Conservation (phyloP, 2,888 invertebrate species). For the Cylloceria caligata region DNA sequence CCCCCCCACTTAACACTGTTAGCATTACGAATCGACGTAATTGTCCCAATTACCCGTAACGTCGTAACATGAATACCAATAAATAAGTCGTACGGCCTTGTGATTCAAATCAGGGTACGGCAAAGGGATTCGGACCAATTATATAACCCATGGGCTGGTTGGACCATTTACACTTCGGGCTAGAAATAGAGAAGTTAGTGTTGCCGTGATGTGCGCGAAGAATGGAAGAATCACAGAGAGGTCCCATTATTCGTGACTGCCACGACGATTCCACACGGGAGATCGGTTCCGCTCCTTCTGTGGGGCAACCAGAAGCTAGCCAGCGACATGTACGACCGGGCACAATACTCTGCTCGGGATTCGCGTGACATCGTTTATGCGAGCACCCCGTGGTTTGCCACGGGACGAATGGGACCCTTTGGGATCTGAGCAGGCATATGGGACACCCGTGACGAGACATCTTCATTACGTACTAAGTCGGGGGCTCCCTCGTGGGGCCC, state of each 20-base stretch:
- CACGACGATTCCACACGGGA: conserved; percentile 49
- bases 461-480: conserved; percentile 78
- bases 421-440: conserved; percentile 69
- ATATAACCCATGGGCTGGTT: conserved; percentile 46
- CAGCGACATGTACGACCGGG: conserved; percentile 18
- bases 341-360: conserved; percentile 65
- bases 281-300: conserved; percentile 57
- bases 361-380: conserved; percentile 82
- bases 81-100: conserved; percentile 24
- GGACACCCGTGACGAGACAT: conserved; percentile 81
- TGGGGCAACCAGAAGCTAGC: conserved; percentile 35
- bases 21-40: neutral
- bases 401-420: conserved; percentile 74
- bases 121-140: conserved; percentile 45
- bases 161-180: conserved; percentile 39
- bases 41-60: conserved; percentile 6
- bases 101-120: conserved; percentile 2
- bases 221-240: conserved; percentile 38
- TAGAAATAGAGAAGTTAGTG: conserved; percentile 13
- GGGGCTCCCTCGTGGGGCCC: conserved; percentile 50
- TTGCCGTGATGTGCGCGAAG: conserved; percentile 3
- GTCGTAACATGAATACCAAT: conserved; percentile 9
- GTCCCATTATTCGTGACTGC: conserved; percentile 45
- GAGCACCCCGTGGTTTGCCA: conserved; percentile 80
- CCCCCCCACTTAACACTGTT: neutral